phyloP scores from a whole-genome alignment of 2,888 invertebrate species.

The Limnephilus auricula region DNA sequence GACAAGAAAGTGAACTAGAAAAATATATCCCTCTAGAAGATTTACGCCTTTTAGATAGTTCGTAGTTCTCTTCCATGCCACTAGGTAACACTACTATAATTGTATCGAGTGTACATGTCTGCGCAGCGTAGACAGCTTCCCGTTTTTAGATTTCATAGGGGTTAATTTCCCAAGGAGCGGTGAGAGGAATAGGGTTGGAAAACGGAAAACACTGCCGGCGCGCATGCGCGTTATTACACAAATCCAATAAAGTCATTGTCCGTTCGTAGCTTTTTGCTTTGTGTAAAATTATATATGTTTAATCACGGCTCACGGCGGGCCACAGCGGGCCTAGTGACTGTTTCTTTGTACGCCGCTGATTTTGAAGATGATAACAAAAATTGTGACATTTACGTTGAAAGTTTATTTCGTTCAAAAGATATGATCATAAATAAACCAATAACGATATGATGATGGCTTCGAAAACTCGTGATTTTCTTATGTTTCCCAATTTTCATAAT shows the following conservation, averaged over 20 bases:
- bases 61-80: background rate
- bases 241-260: constrained; percentile 41
- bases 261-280: constrained; percentile 7
- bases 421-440: too few relatives aligned
- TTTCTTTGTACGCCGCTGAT: constrained; percentile 17
- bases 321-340: constrained; percentile 6
- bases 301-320: background rate
- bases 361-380: background rate
- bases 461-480: background rate
- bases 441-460: background rate
- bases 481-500: background rate
- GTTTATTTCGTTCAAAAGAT: background rate
- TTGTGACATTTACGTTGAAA: background rate
- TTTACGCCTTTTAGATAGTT: background rate
- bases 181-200: constrained; percentile 47
- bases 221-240: constrained; percentile 39
- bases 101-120: background rate
- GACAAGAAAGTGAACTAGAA: background rate
- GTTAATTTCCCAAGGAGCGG: constrained; percentile 38
- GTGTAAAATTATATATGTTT: constrained; percentile 5
- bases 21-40: background rate
- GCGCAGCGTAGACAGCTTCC: background rate
- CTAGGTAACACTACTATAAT: background rate
- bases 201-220: constrained; percentile 27
- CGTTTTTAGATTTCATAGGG: background rate